phyloP scores from a whole-genome alignment of 2,888 invertebrate species.

The Meliscaeva auricollis region DNA sequence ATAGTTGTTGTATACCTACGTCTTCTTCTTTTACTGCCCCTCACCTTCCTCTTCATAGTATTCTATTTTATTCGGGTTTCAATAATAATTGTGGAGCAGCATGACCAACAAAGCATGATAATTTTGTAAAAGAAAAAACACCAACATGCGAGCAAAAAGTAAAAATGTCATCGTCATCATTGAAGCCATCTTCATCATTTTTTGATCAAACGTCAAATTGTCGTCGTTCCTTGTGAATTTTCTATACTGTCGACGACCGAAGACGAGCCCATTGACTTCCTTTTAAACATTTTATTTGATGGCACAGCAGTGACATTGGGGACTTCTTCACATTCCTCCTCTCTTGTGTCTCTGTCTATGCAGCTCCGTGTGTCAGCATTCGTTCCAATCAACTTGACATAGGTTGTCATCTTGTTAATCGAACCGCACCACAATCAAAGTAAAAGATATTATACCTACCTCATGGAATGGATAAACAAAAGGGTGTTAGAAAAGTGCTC shows the following conservation, averaged over 20 bases:
- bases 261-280: constrained; percentile 26
- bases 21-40: no score
- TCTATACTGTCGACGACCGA: not conserved
- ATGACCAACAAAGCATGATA: constrained; percentile 73
- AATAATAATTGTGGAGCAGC: constrained; percentile 65
- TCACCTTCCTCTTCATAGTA: no score
- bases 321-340: not conserved
- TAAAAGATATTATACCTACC: constrained; percentile 23
- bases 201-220: constrained; percentile 65
- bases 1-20: not conserved
- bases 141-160: constrained; percentile 11
- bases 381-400: constrained; percentile 61
- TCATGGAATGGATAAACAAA: constrained; percentile 42
- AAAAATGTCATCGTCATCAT: constrained; percentile 37
- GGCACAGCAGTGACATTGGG: constrained; percentile 32
- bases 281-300: not conserved
- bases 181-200: constrained; percentile 54
- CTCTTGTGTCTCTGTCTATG: not conserved
- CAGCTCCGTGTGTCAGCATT: constrained; percentile 2
- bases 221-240: constrained; percentile 14
- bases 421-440: constrained; percentile 43
- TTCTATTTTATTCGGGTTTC: constrained; percentile 51
- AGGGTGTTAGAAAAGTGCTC: constrained; percentile 59
- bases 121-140: constrained; percentile 50
- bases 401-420: constrained; percentile 66